Evolutionary conservation across 2,888 invertebrate species (phyloP), one percentile per base, ranked within the genome.

Genomic region (Drosophila merina): DNA sequence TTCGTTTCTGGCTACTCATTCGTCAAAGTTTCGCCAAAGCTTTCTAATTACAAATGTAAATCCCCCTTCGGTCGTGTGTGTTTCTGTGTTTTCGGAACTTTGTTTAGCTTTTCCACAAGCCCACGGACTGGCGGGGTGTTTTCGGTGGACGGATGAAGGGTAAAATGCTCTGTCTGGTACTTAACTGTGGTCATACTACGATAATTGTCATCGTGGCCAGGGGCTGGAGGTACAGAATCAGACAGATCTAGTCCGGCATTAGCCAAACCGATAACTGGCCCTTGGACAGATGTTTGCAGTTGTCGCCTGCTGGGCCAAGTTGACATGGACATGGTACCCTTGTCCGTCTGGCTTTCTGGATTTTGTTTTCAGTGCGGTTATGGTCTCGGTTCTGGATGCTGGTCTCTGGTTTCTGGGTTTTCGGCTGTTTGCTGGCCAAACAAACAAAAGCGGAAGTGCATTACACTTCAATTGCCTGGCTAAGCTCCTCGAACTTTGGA

Each of bases 41-140:
- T 87, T 85, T 76, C 87, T 85, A 88, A 89, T 89, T 89, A 86
- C 88, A 84, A 88, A 88, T 88, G 88, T 89, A 89, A 89, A 89
- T 89, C 83, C 88, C 81, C 66, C 67, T 30, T 57, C 68, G 49
- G 74, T 64, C 70, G 26, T 59, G 42, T 83, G 30, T 56, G 52
- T 73, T 55, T 63, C 62, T 55, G 63, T 54, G 71, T 64, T 62
- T 55, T 57, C 47, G 58, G 58, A 56, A 68, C 57, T 67, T 72
- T 67, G 59, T 67, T 72, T 64, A 38, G 63, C 38, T 54, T 52
- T 54, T 56, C 56, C 67, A 40, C 26, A 45, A 69, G 26, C 42
- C 49, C 33, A 30, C 20, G 48, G 50, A 38, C 51, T 5, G 36
- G 12, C 36, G 59, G 28, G 7, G 10, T 38, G 6, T 40, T 40